Base-by-base conservation (phyloP, 2,888 invertebrate species). In the Andrena hattorfiana region DNA sequence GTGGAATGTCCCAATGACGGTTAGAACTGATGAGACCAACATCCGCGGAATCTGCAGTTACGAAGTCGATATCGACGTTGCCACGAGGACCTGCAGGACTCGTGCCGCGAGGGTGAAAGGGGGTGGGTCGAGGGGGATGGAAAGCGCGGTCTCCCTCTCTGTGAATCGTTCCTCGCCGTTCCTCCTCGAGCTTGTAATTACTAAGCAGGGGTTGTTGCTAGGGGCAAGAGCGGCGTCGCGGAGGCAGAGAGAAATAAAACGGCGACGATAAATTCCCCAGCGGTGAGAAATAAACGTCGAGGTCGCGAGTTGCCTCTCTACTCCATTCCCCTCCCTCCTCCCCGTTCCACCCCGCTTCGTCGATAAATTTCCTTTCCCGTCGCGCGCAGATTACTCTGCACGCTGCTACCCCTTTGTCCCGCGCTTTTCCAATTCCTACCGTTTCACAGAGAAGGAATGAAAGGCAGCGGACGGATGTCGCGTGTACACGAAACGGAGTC, bases 281-380 rank as follows among this genome's bases (percentile, higher is more conserved):
- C 72, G 56, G 72, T 63, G 75, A 84, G 75, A 69, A 85, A 84
- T 85, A 85, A 84, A 84, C 84, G 72, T 75, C 72, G 84, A 83
- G 83, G 80, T 81, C 74, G 83, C 78, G 56, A 32, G 26, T 26
- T 59, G 26, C 16, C 60, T 66, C 26, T 49, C 30, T 54, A 13
- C 56, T 59, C 62, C 68, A 10, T 64, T 59, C 26, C n/a, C 42
- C 59, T 26, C 20, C 42, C 10, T 26, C 13, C 16, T 7, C n/a
- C 49, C 23, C n/a, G 23, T 26, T 28, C 30, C 75, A 2, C 56
- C 35, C 35, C 42, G 42, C 56, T 56, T 68, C 56, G 26, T 49
- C 81, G 28, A 81, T 75, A 60, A 72, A 78, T 84, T 73, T 66
- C 28, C 68, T 32, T 30, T 67, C 49, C 56, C 69, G 26, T 59